Evolutionary conservation across 2,797 vertebrate genomes (phyloP).

Genomic region (Aeoliscus strigatus): DNA sequence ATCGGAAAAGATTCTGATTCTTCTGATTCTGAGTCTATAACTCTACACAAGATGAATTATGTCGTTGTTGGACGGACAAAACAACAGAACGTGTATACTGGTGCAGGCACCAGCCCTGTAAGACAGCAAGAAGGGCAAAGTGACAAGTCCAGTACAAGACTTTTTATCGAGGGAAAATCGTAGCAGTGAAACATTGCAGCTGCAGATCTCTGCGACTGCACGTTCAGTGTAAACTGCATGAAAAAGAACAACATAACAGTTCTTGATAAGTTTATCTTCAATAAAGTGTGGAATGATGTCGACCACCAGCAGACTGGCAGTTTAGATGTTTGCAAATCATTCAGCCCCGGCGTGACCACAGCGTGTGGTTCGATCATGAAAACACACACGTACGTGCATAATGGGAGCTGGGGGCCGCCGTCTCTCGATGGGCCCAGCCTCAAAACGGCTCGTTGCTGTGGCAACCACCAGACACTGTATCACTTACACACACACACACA

Average conservation of each 20-base stretch:
- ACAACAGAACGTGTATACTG: slow-evolving; percentile 26
- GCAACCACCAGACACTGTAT: slow-evolving; percentile 47
- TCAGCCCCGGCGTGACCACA: background rate
- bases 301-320: background rate
- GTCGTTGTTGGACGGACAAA: no score
- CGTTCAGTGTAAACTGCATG: no score
- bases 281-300: background rate
- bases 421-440: slow-evolving; percentile 48
- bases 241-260: no score
- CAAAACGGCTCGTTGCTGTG: slow-evolving; percentile 30
- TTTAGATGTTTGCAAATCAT: background rate
- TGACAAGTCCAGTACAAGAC: no score
- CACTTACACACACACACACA: slow-evolving; percentile 22
- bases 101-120: slow-evolving; percentile 26
- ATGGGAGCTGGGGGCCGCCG: slow-evolving; percentile 24
- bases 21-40: no score
- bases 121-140: no score
- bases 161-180: no score
- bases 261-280: no score
- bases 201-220: no score
- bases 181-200: no score
- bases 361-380: background rate
- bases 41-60: no score
- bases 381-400: background rate
- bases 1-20: no score